Percentiles rank a stretch among this genome's conserved stretches.
phyloP scores from a whole-genome alignment of 92 coral and sea anemone species.

The Heliopora coerulea region DNA sequence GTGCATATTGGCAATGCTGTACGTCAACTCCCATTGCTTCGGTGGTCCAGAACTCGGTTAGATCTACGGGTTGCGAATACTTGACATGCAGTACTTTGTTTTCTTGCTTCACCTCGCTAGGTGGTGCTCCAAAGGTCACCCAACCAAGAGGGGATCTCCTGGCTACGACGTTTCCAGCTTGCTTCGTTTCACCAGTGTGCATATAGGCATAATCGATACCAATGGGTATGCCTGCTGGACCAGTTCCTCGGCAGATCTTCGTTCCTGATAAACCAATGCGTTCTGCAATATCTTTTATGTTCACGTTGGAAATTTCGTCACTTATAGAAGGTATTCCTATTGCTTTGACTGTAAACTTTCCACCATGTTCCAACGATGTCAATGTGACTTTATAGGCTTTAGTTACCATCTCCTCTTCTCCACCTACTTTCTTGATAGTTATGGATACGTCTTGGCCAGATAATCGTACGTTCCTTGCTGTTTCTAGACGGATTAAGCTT shows the following conservation, averaged over 20 bases:
- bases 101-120: constrained; percentile 29
- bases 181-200: constrained; percentile 27
- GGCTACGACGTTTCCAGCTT: constrained; percentile 43
- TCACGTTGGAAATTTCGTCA: constrained; percentile 46
- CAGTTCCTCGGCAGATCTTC: constrained; percentile 4
- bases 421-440: constrained; percentile 52
- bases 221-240: constrained; percentile 7
- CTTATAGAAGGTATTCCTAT: constrained; percentile 61
- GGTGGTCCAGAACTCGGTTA: constrained; percentile 54
- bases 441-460: constrained; percentile 45
- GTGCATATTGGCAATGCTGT: constrained; percentile 26
- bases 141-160: constrained; percentile 50
- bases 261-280: constrained; percentile 3
- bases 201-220: constrained; percentile 15
- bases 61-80: constrained; percentile 46
- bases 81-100: constrained; percentile 36
- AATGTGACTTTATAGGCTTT: constrained; percentile 48
- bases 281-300: background rate
- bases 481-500: constrained; percentile 42
- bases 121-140: constrained; percentile 60
- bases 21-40: constrained; percentile 57
- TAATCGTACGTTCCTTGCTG: constrained; percentile 44
- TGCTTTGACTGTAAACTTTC: constrained; percentile 48
- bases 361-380: constrained; percentile 43
- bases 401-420: constrained; percentile 54